phyloP scores from a whole-genome alignment of 2,888 invertebrate genomes.

The Osedax fenrisi region DNA sequence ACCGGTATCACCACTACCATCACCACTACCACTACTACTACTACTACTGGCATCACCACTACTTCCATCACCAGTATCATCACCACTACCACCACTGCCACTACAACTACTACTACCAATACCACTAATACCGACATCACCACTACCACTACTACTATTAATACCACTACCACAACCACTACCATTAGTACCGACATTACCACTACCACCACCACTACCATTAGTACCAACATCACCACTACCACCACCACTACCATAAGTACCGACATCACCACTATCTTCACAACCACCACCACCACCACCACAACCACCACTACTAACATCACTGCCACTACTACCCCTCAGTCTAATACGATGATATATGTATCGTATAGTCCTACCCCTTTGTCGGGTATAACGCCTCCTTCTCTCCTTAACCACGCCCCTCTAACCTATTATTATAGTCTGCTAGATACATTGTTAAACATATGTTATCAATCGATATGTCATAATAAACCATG shows the following conservation, averaged over 20 bases:
- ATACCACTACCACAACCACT: not conserved
- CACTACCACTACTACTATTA: not conserved
- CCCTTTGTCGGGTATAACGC: no score
- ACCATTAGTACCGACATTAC: not conserved
- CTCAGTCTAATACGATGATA: no score
- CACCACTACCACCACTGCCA: not conserved
- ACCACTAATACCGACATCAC: not conserved
- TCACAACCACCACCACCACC: not conserved
- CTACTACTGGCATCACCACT: not conserved
- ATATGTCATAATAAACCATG: no score
- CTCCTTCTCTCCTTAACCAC: no score
- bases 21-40: not conserved
- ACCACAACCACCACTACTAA: not conserved
- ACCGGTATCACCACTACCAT: not conserved
- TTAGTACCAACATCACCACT: not conserved
- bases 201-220: not conserved
- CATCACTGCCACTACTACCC: not conserved
- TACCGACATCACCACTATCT: not conserved
- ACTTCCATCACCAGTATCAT: not conserved
- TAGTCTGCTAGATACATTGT: no score
- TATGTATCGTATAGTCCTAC: no score
- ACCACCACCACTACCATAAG: not conserved
- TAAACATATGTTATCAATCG: no score
- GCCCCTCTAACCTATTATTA: no score
- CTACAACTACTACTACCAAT: not conserved